phyloP scores from a whole-genome alignment of 2,888 invertebrate species.

The Kuschelorhynchus macadamiae region DNA sequence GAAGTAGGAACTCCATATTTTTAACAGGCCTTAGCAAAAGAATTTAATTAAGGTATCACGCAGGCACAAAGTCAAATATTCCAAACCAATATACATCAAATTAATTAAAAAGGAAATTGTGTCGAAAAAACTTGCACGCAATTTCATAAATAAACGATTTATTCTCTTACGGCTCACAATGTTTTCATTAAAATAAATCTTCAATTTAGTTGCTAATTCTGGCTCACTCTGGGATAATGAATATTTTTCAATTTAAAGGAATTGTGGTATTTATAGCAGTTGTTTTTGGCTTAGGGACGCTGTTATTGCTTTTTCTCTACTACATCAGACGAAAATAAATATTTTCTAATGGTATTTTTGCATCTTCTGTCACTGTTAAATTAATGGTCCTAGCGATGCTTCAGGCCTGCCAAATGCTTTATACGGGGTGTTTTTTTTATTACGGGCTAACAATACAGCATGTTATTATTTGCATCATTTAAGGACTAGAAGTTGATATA shows the following conservation, averaged over 20 bases:
- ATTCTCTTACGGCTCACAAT: conserved; percentile 10
- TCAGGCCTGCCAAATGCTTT: too few relatives aligned
- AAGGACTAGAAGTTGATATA: too few relatives aligned
- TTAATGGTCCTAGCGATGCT: too few relatives aligned
- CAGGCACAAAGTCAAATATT: conserved; percentile 28
- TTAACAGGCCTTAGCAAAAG: conserved; percentile 14
- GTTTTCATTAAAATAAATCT: conserved; percentile 25
- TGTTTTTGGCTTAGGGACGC: too few relatives aligned
- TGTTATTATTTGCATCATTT: too few relatives aligned
- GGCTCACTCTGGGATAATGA: neutral
- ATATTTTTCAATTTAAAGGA: conserved; percentile 4
- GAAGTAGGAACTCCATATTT: conserved; percentile 33
- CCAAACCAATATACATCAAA: conserved; percentile 1
- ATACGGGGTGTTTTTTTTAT: too few relatives aligned
- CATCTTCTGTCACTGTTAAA: too few relatives aligned
- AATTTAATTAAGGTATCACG: conserved; percentile 42
- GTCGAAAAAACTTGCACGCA: conserved; percentile 24
- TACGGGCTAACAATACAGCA: too few relatives aligned
- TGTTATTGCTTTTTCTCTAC: too few relatives aligned
- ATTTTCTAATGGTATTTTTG: too few relatives aligned
- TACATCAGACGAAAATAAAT: too few relatives aligned
- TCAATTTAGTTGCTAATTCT: conserved; percentile 21
- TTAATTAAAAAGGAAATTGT: conserved; percentile 25
- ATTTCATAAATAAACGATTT: conserved; percentile 28
- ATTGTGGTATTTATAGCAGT: too few relatives aligned